Conservation (phyloP, 2,113 vertebrate genomes). For the Menidia beryllina region DNA sequence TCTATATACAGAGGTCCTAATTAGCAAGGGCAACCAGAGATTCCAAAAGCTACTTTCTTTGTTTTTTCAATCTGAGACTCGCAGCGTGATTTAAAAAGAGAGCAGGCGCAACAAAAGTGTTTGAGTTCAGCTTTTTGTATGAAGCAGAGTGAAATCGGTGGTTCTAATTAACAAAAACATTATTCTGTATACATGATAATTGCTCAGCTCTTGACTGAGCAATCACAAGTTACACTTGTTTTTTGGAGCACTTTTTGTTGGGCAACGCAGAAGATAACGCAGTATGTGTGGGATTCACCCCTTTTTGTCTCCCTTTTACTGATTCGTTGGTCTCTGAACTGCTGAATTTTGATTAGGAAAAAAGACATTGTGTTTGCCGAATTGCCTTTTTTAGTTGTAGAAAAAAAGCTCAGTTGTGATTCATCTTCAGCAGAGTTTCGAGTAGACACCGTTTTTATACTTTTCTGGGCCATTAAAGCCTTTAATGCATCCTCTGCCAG, state of each 20-base stretch:
- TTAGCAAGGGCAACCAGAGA: conserved; percentile 73
- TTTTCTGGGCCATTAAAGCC: conserved; percentile 53
- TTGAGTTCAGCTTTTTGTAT: conserved; percentile 29
- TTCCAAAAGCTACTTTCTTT: conserved; percentile 56
- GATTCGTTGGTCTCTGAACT: conserved; percentile 39
- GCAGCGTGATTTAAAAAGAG: conserved; percentile 32
- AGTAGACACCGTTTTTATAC: conserved; percentile 39
- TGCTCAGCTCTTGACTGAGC: conserved; percentile 41
- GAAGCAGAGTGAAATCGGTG: conserved; percentile 29
- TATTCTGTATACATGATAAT: conserved; percentile 29
- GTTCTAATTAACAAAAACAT: conserved; percentile 44
- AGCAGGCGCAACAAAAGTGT: conserved; percentile 16
- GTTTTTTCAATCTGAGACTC: conserved; percentile 43
- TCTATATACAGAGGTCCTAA: conserved; percentile 73
- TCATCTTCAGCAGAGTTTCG: conserved; percentile 42
- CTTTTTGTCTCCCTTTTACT: conserved; percentile 24
- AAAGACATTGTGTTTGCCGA: conserved; percentile 22
- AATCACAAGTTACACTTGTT: conserved; percentile 28
- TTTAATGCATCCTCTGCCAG: conserved; percentile 29
- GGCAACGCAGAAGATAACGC: conserved; percentile 33
- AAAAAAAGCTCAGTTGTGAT: conserved; percentile 44
- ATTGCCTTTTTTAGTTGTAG: conserved; percentile 54
- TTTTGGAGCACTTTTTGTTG: conserved; percentile 18
- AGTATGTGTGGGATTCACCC: conserved; percentile 3
- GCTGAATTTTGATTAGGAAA: conserved; percentile 57